Conservation (phyloP, 2,113 vertebrate genomes). For the Grammomys surdaster region DNA sequence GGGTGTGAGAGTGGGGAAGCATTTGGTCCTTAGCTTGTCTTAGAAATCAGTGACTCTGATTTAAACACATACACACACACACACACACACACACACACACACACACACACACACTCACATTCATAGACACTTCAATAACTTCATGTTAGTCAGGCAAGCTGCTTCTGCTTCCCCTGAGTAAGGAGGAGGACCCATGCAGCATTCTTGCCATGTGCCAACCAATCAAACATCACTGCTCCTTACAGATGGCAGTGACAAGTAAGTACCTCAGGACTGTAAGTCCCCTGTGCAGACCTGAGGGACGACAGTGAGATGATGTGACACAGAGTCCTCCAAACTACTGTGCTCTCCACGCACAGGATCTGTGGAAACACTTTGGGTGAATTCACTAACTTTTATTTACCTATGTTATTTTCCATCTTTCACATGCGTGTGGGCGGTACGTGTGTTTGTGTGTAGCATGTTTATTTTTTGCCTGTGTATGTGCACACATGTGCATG, state of each 20-base stretch:
- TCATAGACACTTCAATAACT: neutral
- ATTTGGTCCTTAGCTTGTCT: slow-evolving; percentile 45
- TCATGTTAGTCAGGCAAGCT: neutral
- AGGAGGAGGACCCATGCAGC: neutral
- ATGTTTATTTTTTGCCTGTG: neutral
- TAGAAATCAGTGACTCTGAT: slow-evolving; percentile 70
- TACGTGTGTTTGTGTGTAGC: neutral
- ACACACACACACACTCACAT: neutral
- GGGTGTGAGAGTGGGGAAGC: slow-evolving; percentile 4
- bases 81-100: neutral
- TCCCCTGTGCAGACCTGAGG: neutral
- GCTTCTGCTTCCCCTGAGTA: neutral
- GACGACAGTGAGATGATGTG: neutral
- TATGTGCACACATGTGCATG: neutral
- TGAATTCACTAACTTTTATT: neutral
- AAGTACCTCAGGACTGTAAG: neutral
- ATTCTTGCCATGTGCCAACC: neutral
- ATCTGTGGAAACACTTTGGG: neutral
- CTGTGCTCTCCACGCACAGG: fast-evolving
- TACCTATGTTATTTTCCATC: neutral
- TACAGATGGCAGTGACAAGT: neutral
- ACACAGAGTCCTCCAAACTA: neutral
- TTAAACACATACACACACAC: neutral
- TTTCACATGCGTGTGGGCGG: neutral
- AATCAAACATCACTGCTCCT: neutral